Evolutionary conservation across 92 coral and sea anemone genomes (phyloP), one percentile per base, ranked within the genome.

Genomic region (Epizoanthus ramosus): DNA sequence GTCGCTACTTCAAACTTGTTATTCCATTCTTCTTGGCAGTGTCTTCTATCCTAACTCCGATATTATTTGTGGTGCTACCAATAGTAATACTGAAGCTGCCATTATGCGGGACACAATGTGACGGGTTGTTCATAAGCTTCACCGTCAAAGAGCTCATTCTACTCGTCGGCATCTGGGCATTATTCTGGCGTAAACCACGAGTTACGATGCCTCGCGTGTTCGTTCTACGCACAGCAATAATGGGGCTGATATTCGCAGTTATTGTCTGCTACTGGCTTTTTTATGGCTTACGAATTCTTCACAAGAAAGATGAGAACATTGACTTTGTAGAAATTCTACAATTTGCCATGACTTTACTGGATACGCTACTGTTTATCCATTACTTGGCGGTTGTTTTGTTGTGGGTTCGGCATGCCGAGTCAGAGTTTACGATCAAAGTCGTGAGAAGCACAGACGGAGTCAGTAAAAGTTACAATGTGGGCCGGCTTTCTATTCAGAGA

Each of bases 371-470:
- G 35, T 96, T 96, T 67, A 80, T 96, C 15, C 99, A 96, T 69
- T 96, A 96, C 79, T 54, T 95, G 14, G 95, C 99, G 70, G 84
- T 96, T 69, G 95, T 96, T 18, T 94, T 95, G 61, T 88, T 96
- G 75, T 96, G 99, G 99, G 83, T 96, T 15, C 91, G 99, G 47
- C 99, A 96, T 74, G 71, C 89, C 57, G 95, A 95, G 65, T 87
- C 93, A 15, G 85, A 89, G 89, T 96, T 90, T 87, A 96, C 98
- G 33, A 82, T 96, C 73, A 96, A 96, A 92, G 99, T 96, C 35
- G 85, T 96, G 67, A 94, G 99, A 71, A 96, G 98, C 77, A 92
- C 93, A 72, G 99, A 96, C 74, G 99, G 99, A 65, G 93, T 82
- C 56, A 94, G 98, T 74, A 85, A 84, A 58, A 88, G 83, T 64